Evolutionary conservation across 2,888 invertebrate species (phyloP), one percentile per base, ranked within the genome.

Genomic region (Pteria penguin): DNA sequence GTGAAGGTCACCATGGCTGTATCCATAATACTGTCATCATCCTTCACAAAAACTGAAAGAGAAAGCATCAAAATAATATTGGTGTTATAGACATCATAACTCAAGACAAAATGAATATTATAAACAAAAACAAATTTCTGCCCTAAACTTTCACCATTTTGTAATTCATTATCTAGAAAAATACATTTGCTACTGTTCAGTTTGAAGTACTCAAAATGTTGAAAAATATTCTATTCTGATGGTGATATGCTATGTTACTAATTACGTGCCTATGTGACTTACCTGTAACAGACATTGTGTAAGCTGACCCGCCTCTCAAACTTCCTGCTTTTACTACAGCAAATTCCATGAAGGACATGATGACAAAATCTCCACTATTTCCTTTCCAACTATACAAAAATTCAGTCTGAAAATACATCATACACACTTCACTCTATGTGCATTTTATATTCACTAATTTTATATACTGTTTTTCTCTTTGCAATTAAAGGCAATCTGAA

Each of bases 251-350:
- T n/a, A n/a, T n/a, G n/a, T n/a, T n/a, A n/a, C n/a, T n/a, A n/a
- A n/a, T n/a, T n/a, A n/a, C n/a, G n/a, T n/a, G n/a, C n/a, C n/a
- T n/a, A n/a, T n/a, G n/a, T n/a, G n/a, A 26, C 52, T 2, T 31
- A 75, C 75, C 75, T 55, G 57, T 75, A n/a, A 75, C 65, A 32
- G 70, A 36, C 11, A 75, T 29, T 8, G 58, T 70, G 27, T 75
- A 75, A 4, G 31, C 60, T 1, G 45, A n/a, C 1, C 70, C 75
- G 22, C 75, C 75, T 45, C 70, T 18, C 5, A 75, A 24, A n/a
- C 62, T 65, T 5, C 70, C 63, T 2, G 58, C 31, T 58, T 62
- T 63, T 5, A 75, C 45, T 24, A 62, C 58, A 52, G 75, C 70
- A 24, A 65, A 58, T 11, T 75, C 63, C 45, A 65, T 60, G 24